Evolutionary conservation across 2,888 invertebrate species (phyloP), one percentile per base, ranked within the genome.

Genomic region (Eupithecia pulchellata): DNA sequence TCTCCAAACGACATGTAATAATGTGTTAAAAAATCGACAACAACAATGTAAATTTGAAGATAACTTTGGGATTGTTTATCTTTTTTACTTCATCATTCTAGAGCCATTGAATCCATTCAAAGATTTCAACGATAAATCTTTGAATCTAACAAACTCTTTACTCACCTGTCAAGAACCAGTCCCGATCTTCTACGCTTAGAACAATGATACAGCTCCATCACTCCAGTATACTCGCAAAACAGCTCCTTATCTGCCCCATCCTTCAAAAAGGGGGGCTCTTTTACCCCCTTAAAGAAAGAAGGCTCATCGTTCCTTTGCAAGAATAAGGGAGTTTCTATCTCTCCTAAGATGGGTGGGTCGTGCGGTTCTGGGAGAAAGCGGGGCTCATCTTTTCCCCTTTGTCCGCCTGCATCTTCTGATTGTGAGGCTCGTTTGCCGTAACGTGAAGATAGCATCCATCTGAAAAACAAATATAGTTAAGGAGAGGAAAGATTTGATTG

Each of bases 401-500:
- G 57, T 4, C 25, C 27, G n/a, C n/a, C 34, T 11, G 11, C 55
- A 5, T 20, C 32, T 32, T 32, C 58, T 17, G 11, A 11, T 29
- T 69, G 34, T 64, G 81, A 83, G 4, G 90, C 86, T 20, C 91
- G 84, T 82, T 91, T 91, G 62, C 91, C 91, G 77, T 91, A 91
- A 0, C 91, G 84, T 13, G 86, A 84, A 61, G 84, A 85, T 84
- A 91, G 82, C 84, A 91, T 86, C 82, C 91, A 91, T 82, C 91
- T 91, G 30, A 4, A 32, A 30, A 60, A 52, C 11, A 4, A 17
- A 39, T 8, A 34, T 13, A 1, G 34, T 34, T 34, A n/a, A n/a
- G n/a, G n/a, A n/a, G n/a, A n/a, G n/a, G n/a, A n/a, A n/a, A n/a
- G n/a, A n/a, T n/a, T n/a, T n/a, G n/a, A n/a, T n/a, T n/a, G n/a